A percentile compares a stretch with the other conserved stretches of the same genome.
These are phyloP conservation scores for Catharus minimus DNA, from an alignment of 2,113 vertebrate genomes.

Conservation along the genomic window DNA sequence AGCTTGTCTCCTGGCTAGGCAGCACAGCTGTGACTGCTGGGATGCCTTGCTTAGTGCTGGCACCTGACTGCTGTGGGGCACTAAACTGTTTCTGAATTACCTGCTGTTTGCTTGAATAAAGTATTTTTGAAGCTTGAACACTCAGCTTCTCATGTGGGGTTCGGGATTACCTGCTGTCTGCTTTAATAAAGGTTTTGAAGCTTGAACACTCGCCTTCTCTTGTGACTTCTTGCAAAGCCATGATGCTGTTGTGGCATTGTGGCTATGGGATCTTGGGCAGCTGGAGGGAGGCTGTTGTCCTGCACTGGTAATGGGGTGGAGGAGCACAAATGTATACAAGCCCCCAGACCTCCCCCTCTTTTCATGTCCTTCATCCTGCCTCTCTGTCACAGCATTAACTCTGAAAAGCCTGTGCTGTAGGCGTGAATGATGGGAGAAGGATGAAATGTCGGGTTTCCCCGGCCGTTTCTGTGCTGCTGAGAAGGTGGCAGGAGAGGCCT, in stretches of 20 bases:
- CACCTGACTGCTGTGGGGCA: background rate
- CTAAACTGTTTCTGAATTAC: background rate
- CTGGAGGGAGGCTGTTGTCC: background rate
- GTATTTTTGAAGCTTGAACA: background rate
- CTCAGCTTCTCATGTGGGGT: background rate
- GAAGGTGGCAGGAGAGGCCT: background rate
- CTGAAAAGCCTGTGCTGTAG: fast-evolving
- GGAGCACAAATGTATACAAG: background rate
- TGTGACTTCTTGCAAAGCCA: background rate
- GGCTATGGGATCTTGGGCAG: fast-evolving
- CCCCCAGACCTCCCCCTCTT: fast-evolving
- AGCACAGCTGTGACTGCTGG: background rate
- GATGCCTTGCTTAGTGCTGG: background rate
- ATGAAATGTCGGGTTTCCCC: too few species aligned
- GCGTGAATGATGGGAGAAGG: background rate
- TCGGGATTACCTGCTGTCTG: constrained; percentile 35
- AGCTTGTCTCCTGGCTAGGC: background rate
- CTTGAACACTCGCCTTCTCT: background rate
- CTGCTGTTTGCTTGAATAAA: constrained; percentile 65
- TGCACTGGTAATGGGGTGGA: background rate
- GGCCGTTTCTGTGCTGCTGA: fast-evolving
- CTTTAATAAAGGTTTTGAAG: constrained; percentile 67
- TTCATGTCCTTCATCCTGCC: background rate
- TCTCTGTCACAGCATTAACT: fast-evolving
- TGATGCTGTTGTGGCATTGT: background rate